Evolutionary conservation across 1,140 invertebrate genomes (phyloP).

Genomic region (Drosophila dunni): DNA sequence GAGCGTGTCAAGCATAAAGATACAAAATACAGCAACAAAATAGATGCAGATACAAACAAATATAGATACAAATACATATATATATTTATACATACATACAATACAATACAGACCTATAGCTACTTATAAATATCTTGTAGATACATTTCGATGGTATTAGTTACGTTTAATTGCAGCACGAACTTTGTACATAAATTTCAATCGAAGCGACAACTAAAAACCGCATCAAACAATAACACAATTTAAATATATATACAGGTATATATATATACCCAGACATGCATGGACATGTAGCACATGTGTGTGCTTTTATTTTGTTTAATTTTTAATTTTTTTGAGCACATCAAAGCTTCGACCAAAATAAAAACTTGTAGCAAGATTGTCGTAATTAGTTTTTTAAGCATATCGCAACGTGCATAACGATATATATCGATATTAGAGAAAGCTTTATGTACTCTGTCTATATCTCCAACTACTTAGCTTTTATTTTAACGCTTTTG

Average conservation of each 20-base stretch:
- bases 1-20: constrained; percentile 80
- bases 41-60: constrained; percentile 54
- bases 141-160: constrained; percentile 59
- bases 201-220: constrained; percentile 53
- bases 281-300: constrained; percentile 25
- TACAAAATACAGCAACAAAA: constrained; percentile 63
- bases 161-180: constrained; percentile 78
- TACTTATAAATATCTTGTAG: constrained; percentile 45
- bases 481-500: constrained; percentile 8
- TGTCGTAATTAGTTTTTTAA: constrained; percentile 15
- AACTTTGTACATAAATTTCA: constrained; percentile 80
- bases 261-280: no score
- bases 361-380: constrained; percentile 22
- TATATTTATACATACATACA: constrained; percentile 27
- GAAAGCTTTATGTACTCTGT: constrained; percentile 15
- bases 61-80: constrained; percentile 45
- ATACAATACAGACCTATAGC: constrained; percentile 37
- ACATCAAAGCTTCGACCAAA: constrained; percentile 73
- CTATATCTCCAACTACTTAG: neutral
- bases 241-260: constrained; percentile 7
- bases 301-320: neutral
- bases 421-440: constrained; percentile 26
- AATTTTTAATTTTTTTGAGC: constrained; percentile 13
- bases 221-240: constrained; percentile 8
- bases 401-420: constrained; percentile 24